Conservation (phyloP, 2,797 vertebrate genomes). For the Carapus acus region DNA sequence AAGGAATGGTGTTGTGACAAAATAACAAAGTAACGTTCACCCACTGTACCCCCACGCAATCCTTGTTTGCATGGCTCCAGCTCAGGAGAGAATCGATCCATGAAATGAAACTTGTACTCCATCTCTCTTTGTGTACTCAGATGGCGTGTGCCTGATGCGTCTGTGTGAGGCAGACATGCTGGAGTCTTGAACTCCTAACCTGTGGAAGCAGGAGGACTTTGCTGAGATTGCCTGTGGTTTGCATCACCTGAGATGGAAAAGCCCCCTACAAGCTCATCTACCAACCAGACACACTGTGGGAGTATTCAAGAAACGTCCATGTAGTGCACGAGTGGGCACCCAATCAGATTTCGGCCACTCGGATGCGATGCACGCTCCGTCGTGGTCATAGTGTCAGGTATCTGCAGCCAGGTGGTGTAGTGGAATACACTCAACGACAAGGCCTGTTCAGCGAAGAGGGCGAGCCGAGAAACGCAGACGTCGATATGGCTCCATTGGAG, state of each 20-base stretch:
- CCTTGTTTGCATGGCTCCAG: too few relatives aligned
- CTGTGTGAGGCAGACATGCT: constrained; percentile 90
- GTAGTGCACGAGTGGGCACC: constrained; percentile 86
- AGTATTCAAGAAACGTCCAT: constrained; percentile 80
- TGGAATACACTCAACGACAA: constrained; percentile 74
- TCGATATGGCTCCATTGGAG: too few relatives aligned
- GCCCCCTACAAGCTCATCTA: constrained; percentile 81
- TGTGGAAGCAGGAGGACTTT: constrained; percentile 92
- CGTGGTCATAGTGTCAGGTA: constrained; percentile 84
- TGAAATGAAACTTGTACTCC: too few relatives aligned
- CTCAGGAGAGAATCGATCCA: too few relatives aligned
- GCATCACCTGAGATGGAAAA: constrained; percentile 77
- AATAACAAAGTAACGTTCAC: constrained; percentile 14
- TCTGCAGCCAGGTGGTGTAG: constrained; percentile 79
- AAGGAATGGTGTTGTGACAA: constrained; percentile 21
- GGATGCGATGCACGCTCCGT: constrained; percentile 81
- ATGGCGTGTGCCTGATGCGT: constrained; percentile 75
- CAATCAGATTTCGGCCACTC: constrained; percentile 92
- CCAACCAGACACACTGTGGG: constrained; percentile 84
- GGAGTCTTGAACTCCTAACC: constrained; percentile 83
- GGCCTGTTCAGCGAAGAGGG: constrained; percentile 54
- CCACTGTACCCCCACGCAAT: neutral
- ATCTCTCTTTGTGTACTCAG: constrained; percentile 48
- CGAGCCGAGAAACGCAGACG: too few relatives aligned
- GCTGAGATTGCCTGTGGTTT: constrained; percentile 83